Evolutionary conservation across 2,113 vertebrate genomes (phyloP), one percentile per base, ranked within the genome.

Genomic region (Macaca mulatta): DNA sequence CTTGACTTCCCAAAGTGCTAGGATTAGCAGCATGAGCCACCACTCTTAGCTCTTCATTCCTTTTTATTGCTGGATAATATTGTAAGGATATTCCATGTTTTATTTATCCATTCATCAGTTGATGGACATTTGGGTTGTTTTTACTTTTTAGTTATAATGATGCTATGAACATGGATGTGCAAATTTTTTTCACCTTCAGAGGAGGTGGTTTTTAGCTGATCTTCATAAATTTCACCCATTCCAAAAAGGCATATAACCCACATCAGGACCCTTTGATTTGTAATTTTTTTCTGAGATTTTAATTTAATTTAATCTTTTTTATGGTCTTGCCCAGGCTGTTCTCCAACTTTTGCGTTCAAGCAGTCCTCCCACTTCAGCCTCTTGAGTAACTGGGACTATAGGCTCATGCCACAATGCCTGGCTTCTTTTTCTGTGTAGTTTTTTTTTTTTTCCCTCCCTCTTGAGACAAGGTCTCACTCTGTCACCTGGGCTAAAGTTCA

Each of bases 151-250:
- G 30, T 75, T 70, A 11, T 81, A 48, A 27, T 93, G 81, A 80
- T 67, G 35, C 38, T 83, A 2, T 78, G 70, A 95, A 85, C n/a
- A 78, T 52, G 27, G 0, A 17, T 57, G 16, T 92, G 50, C 70
- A 85, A 14, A 75, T 89, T 94, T 91, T 75, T 94, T 95, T 95
- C 12, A 88, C 52, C 18, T 55, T 94, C 40, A 6, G 72, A 6
- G 52, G 48, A 96, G 72, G 20, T 92, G 3, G 52, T 89, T 97
- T 75, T 69, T 80, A 94, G 32, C 59, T 74, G n/a, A 59, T 92
- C 32, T 95, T 72, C 20, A 50, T 70, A 70, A 67, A 38, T 88
- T 78, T 77, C 40, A 92, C 35, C 14, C 40, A 55, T 77, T 95
- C 16, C 45, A 81, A 83, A 94, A 96, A 95, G 69, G 8, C 69